These are phyloP conservation scores for Epicauta chinensis DNA, from an alignment of 1,140 invertebrate species.

Conservation along the genomic window DNA sequence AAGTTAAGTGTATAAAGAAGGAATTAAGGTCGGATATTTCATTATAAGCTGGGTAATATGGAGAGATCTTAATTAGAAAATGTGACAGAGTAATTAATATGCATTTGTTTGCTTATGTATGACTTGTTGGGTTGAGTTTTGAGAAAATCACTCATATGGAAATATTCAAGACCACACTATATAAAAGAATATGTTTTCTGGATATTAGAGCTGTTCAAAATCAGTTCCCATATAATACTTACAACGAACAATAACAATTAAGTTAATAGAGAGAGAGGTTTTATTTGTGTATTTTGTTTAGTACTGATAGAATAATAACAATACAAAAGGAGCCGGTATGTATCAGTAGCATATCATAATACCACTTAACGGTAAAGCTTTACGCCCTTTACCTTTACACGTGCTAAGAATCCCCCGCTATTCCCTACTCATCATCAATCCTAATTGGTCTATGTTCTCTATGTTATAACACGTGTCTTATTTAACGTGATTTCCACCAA, in stretches of 20 bases:
- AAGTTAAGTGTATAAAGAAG: conserved; percentile 34
- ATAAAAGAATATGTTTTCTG: too few species aligned
- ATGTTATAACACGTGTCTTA: conserved; percentile 15
- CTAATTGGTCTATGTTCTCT: conserved; percentile 13
- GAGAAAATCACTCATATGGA: too few species aligned
- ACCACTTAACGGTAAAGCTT: conserved; percentile 16
- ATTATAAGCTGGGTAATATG: conserved; percentile 23
- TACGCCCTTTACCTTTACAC: conserved; percentile 16
- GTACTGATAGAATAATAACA: too few species aligned
- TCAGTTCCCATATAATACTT: too few species aligned
- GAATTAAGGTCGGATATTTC: conserved; percentile 30
- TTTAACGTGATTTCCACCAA: conserved; percentile 16
- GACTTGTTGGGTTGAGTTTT: background rate
- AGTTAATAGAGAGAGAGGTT: too few species aligned
- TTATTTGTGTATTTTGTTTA: too few species aligned
- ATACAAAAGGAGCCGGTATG: background rate
- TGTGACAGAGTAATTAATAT: conserved; percentile 34
- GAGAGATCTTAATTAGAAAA: conserved; percentile 32
- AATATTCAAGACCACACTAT: too few species aligned
- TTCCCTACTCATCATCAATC: conserved; percentile 2
- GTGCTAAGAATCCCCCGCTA: conserved; percentile 13
- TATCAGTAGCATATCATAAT: conserved; percentile 22
- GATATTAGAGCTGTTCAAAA: too few species aligned
- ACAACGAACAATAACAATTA: too few species aligned
- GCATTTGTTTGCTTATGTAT: conserved; percentile 28